Evolutionary conservation across 92 coral and sea anemone species (phyloP).

Genomic region (Parazoanthus swiftii): DNA sequence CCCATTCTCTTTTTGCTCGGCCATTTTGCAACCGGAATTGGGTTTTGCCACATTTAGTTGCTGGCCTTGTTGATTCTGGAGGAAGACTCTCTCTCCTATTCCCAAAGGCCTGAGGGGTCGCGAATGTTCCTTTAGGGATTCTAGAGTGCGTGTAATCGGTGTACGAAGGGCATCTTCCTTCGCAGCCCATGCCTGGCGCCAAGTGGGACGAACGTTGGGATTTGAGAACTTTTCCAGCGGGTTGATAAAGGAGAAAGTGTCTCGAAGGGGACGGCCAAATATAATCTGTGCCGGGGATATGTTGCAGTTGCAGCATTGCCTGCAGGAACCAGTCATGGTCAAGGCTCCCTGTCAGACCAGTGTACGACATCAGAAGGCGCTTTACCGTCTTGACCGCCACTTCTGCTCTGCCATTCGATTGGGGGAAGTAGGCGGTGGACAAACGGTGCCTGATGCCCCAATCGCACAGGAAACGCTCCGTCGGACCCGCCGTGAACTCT

Average conservation of each 20-base stretch:
- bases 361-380: constrained; percentile 40
- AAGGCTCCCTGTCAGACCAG: too few relatives aligned
- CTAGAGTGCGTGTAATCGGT: constrained; percentile 33
- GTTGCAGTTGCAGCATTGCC: too few relatives aligned
- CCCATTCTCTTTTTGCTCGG: too few relatives aligned
- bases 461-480: constrained; percentile 16
- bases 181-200: too few relatives aligned
- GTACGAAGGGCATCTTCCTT: too few relatives aligned
- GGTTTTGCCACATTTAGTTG: too few relatives aligned
- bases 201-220: constrained; percentile 40
- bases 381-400: too few relatives aligned
- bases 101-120: constrained; percentile 55
- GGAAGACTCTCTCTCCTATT: too few relatives aligned
- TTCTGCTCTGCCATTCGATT: constrained; percentile 38
- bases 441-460: constrained; percentile 34
- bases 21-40: too few relatives aligned
- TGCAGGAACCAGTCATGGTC: too few relatives aligned
- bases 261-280: constrained; percentile 41
- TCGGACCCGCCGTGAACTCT: constrained; percentile 24
- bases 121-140: constrained; percentile 42
- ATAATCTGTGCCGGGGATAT: too few relatives aligned
- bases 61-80: too few relatives aligned
- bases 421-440: constrained; percentile 35
- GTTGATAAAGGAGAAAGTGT: constrained; percentile 28
- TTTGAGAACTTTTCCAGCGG: constrained; percentile 46